phyloP scores from a whole-genome alignment of 1,140 invertebrate genomes.

The Nilaparvata lugens region DNA sequence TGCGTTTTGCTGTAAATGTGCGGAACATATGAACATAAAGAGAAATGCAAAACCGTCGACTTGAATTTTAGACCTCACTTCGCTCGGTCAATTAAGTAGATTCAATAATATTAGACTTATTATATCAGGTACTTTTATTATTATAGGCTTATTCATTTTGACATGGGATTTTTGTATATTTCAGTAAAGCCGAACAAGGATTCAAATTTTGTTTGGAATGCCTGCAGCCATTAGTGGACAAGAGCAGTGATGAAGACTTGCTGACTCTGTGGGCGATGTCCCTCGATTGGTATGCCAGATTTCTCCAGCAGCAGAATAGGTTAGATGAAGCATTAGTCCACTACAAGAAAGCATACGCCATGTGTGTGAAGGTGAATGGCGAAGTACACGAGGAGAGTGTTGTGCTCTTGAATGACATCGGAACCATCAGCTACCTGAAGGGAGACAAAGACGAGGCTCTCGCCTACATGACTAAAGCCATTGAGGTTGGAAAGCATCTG shows the following conservation, averaged over 20 bases:
- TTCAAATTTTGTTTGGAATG: constrained; percentile 66
- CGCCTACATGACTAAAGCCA: constrained; percentile 58
- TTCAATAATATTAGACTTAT: too few species aligned
- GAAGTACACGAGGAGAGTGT: constrained; percentile 60
- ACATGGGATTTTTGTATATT: neutral
- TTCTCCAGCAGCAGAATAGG: constrained; percentile 54
- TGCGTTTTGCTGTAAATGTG: too few species aligned
- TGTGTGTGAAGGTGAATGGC: constrained; percentile 51
- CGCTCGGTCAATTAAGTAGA: too few species aligned
- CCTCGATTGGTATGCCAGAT: constrained; percentile 73
- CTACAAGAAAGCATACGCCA: constrained; percentile 58
- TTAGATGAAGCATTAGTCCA: constrained; percentile 52
- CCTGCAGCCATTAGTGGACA: constrained; percentile 46
- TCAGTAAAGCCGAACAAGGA: constrained; percentile 57
- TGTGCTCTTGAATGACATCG: constrained; percentile 76
- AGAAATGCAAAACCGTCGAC: too few species aligned
- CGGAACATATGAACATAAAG: too few species aligned
- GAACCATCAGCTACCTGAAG: constrained; percentile 55
- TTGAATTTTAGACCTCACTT: too few species aligned
- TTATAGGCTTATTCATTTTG: too few species aligned
- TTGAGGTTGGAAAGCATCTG: constrained; percentile 50
- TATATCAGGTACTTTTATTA: too few species aligned
- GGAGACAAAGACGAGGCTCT: constrained; percentile 59
- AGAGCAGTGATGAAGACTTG: constrained; percentile 44
- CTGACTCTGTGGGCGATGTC: constrained; percentile 56